These are phyloP conservation scores for Phylloscopus whistleri DNA, from an alignment of 2,113 vertebrate genomes.

Conservation along the genomic window DNA sequence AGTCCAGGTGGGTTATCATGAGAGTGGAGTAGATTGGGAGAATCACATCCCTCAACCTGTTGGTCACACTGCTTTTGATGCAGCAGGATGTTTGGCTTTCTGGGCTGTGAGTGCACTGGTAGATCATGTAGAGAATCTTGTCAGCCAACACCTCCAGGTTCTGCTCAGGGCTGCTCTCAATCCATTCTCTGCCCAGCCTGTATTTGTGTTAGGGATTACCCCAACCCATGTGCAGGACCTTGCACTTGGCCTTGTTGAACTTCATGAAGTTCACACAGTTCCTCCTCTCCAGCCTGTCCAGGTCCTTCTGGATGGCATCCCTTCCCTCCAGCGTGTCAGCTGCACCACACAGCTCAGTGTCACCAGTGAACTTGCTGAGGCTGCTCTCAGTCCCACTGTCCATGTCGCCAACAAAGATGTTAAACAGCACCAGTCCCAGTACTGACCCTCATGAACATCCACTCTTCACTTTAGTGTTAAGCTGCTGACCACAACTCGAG, in stretches of 20 bases:
- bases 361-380: background rate
- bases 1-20: background rate
- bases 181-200: background rate
- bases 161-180: background rate
- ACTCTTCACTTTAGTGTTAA: background rate
- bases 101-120: background rate
- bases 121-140: background rate
- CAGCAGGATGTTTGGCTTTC: background rate
- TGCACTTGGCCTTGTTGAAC: background rate
- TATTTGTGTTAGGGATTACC: background rate
- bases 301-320: background rate
- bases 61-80: background rate
- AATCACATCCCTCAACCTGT: background rate
- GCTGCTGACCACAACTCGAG: background rate
- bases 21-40: background rate
- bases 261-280: background rate
- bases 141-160: background rate
- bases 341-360: background rate
- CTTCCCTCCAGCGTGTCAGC: background rate
- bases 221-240: background rate
- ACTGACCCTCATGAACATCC: background rate
- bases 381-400: background rate
- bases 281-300: background rate
- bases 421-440: background rate
- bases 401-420: background rate